Percentiles rank a stretch among this genome's conserved stretches.
Conservation (phyloP, 1,140 invertebrate genomes). For the Macrotrachela quadricornifera region DNA sequence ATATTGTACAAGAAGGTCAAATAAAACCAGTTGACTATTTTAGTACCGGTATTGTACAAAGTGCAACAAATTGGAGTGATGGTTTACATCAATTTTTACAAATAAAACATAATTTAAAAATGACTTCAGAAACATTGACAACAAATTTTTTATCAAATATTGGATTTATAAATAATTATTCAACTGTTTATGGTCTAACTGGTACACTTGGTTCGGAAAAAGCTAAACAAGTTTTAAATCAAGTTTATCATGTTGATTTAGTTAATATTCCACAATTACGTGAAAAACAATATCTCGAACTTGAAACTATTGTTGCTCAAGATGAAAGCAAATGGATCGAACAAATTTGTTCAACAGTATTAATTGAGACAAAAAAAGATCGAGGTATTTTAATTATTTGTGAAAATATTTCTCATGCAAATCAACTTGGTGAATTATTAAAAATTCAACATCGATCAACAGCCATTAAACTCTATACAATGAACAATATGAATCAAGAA, state of each 20-base stretch:
- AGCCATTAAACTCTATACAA: neutral
- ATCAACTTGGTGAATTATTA: neutral
- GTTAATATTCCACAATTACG: neutral
- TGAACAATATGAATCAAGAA: conserved; percentile 1
- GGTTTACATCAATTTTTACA: conserved; percentile 6
- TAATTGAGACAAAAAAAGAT: neutral
- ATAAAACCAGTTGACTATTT: neutral
- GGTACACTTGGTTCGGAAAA: neutral
- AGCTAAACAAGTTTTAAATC: neutral
- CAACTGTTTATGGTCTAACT: neutral
- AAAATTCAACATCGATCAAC: no score
- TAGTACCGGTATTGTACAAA: conserved; percentile 3
- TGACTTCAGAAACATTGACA: neutral
- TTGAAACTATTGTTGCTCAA: neutral
- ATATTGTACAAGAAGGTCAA: neutral
- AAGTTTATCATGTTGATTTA: neutral
- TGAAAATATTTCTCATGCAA: neutral
- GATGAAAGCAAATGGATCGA: neutral
- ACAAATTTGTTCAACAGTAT: neutral
- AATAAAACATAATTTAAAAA: neutral
- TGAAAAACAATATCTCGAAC: neutral
- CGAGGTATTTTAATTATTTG: neutral
- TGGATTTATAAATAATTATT: neutral
- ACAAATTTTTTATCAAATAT: neutral
- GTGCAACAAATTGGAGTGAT: neutral